Base-by-base conservation (phyloP, 2,888 invertebrate species). In the Anthophora plumipes region DNA sequence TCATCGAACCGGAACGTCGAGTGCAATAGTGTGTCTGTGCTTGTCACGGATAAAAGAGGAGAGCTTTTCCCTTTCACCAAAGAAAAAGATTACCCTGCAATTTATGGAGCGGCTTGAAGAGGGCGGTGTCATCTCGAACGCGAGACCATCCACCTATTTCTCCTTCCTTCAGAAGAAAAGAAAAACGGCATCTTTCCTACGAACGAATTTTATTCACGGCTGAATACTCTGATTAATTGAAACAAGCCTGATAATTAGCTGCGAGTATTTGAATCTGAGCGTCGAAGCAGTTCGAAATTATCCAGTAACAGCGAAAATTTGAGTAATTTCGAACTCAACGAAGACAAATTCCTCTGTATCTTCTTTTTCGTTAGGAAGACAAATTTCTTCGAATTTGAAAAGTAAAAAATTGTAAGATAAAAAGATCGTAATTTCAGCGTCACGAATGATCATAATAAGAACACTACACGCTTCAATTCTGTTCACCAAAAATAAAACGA, bases 31-130 rank as follows among this genome's bases (percentile, higher is more conserved):
- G 59, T 59, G 50, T 39, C n/a, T n/a, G 46, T 50, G 43, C n/a
- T 50, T n/a, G 39, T 22, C 41, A 67, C 20, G 75, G 77, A 64
- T 57, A 43, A 61, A 61, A 67, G 60, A 17, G 4, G 31, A 61
- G 41, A 14, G 43, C 66, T 64, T 79, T 59, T 60, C 69, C 55
- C 69, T 77, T 69, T 77, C 63, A 50, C 11, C 57, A 46, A 78
- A 73, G 73, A 52, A 69, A 79, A 77, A 77, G 77, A 79, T 79
- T 79, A 77, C 77, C 77, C 46, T 77, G 78, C 78, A 79, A 77
- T 79, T 79, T 79, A 70, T 70, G 77, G 59, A 79, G 69, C 52
- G 20, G 22, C 59, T 54, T 25, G 43, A 70, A 63, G 78, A 59
- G 77, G 77, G 63, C 46, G n/a, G 78, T 69, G 68, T 52, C 77